Evolutionary conservation across 2,113 vertebrate species (phyloP).

Genomic region (Clarias magur): DNA sequence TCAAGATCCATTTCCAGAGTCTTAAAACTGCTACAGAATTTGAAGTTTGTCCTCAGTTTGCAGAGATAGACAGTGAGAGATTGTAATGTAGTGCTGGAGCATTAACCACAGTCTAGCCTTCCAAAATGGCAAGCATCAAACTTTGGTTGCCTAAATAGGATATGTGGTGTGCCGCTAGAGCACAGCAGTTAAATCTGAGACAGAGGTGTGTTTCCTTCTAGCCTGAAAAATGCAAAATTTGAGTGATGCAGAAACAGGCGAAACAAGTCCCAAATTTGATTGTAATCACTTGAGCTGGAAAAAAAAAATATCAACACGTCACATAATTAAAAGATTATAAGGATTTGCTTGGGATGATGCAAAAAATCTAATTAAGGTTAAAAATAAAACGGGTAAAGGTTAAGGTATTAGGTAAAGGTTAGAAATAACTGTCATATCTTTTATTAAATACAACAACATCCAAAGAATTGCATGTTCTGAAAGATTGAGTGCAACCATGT

Average conservation of each 20-base stretch:
- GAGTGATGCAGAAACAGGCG: neutral
- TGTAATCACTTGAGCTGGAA: neutral
- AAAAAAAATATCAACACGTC: neutral
- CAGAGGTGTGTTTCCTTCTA: neutral
- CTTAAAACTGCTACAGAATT: neutral
- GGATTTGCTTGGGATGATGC: neutral
- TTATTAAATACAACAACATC: neutral
- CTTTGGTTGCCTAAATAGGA: conserved; percentile 8
- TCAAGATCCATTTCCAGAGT: neutral
- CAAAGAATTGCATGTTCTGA: neutral
- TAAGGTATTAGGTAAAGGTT: neutral
- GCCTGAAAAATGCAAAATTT: neutral
- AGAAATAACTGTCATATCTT: neutral
- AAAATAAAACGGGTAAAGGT: neutral
- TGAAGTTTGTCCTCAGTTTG: neutral
- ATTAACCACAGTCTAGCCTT: conserved; percentile 29
- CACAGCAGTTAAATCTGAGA: conserved; percentile 11
- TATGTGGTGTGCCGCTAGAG: conserved; percentile 10
- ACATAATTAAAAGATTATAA: neutral
- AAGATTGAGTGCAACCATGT: neutral
- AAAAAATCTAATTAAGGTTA: neutral
- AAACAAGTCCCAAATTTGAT: neutral
- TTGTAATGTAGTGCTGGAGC: neutral
- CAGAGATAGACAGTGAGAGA: neutral
- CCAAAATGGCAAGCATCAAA: conserved; percentile 21